Evolutionary conservation across 2,797 vertebrate species (phyloP), one percentile per base, ranked within the genome.

Genomic region (Bovichtus variegatus): DNA sequence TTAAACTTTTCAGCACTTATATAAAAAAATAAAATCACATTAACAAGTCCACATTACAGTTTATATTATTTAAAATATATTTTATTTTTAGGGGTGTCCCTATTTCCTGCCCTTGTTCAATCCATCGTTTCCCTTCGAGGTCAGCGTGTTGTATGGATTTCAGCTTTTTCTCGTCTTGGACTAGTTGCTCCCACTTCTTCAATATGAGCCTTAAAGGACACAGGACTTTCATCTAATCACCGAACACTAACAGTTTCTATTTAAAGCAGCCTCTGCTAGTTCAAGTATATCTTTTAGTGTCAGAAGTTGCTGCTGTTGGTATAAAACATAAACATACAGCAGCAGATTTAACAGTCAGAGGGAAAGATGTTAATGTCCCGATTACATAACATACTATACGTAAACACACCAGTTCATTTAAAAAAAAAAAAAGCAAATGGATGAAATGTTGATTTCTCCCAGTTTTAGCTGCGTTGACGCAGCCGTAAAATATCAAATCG

Each of bases 41-140:
- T 0, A 59, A 34, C 18, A 66, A 58, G 53, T 65, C 25, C 18
- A 38, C 2, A 21, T 10, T 27, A 4, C 31, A 61, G 2, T 40
- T 65, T 36, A 40, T 59, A 47, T 67, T 13, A 49, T 12, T 62
- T 46, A 1, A 57, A 63, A 80, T 63, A 72, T 53, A 64, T 47
- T 11, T 29, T 68, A n/a, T n/a, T n/a, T 54, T 16, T 58, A 43
- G 21, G 46, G 6, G 2, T 41, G 36, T 43, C 10, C 2, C 11
- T 15, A 7, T 18, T 29, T 65, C 23, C 27, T 27, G 1, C 7
- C 7, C 23, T 6, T 9, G 0, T 16, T 51, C 31, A 19, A 13
- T 41, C 34, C 2, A 36, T 36, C 19, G 34, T 11, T 34, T 43
- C 27, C 46, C 38, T 58, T 54, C 29, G 59, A 76, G 54, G 25